A percentile compares a stretch with the other conserved stretches of the same genome.
phyloP scores from a whole-genome alignment of 2,113 vertebrate genomes.

The Oryzias javanicus region DNA sequence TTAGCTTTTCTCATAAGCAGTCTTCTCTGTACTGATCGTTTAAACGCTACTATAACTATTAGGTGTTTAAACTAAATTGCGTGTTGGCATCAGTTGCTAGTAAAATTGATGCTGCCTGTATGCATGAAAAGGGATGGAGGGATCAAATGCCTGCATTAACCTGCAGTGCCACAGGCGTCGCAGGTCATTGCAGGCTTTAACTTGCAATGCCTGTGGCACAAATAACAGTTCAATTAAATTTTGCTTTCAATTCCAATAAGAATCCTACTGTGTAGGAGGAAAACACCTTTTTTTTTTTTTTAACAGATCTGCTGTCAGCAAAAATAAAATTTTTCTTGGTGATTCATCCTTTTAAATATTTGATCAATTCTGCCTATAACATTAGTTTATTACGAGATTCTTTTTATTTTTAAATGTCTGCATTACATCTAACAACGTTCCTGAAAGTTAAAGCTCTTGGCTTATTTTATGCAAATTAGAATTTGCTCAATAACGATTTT shows the following conservation, averaged over 20 bases:
- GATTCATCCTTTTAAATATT: constrained; percentile 45
- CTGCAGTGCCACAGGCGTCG: neutral
- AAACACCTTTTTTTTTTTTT: constrained; percentile 27
- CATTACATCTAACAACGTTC: no score
- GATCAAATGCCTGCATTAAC: constrained; percentile 44
- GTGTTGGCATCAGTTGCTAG: neutral
- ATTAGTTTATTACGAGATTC: constrained; percentile 15
- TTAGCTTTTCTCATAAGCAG: neutral
- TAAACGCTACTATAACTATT: neutral
- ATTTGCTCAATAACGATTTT: no score
- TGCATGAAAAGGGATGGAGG: constrained; percentile 30
- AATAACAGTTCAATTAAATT: constrained; percentile 54
- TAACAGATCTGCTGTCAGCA: constrained; percentile 20
- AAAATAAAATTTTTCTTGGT: constrained; percentile 21
- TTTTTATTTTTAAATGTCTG: no score
- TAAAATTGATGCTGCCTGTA: neutral
- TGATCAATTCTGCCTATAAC: constrained; percentile 4
- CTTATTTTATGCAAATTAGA: no score
- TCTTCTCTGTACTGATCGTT: neutral
- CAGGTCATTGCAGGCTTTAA: constrained; percentile 36
- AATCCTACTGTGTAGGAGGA: constrained; percentile 13
- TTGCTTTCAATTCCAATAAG: constrained; percentile 55
- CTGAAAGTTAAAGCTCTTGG: no score
- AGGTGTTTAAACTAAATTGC: neutral
- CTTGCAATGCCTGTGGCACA: constrained; percentile 34